phyloP scores from a whole-genome alignment of 2,888 invertebrate species.

The Malachius bipustulatus region DNA sequence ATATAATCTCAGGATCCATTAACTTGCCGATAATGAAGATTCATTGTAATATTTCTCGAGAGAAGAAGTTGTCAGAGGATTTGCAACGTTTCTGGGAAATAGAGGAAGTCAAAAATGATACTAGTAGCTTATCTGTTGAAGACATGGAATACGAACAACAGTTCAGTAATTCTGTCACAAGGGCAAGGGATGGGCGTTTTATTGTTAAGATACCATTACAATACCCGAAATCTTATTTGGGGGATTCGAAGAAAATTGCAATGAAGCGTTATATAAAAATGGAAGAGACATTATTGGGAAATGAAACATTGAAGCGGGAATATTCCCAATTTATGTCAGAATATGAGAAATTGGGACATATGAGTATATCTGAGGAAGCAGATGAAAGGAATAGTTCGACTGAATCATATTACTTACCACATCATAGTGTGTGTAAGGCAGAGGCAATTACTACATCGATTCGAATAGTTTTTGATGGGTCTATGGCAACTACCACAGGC shows the following conservation, averaged over 20 bases:
- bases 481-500: neutral
- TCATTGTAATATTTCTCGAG: too few relatives aligned
- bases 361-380: too few relatives aligned
- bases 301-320: neutral
- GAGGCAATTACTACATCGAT: neutral
- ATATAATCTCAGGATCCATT: too few relatives aligned
- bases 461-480: slow-evolving; percentile 3
- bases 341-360: slow-evolving; percentile 1
- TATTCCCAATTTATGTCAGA: neutral
- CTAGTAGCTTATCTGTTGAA: too few relatives aligned
- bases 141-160: too few relatives aligned
- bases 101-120: too few relatives aligned
- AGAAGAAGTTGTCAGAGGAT: too few relatives aligned
- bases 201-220: neutral
- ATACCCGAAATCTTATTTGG: neutral
- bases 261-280: neutral
- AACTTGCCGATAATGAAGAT: too few relatives aligned
- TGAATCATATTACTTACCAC: neutral
- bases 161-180: too few relatives aligned
- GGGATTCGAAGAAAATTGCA: slow-evolving; percentile 1
- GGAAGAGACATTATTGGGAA: neutral
- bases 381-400: neutral
- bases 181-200: too few relatives aligned
- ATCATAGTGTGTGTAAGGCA: neutral
- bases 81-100: too few relatives aligned